Evolutionary conservation across 53 echinoderm and acorn worm species (phyloP).

Genomic region (Antedon mediterranea): DNA sequence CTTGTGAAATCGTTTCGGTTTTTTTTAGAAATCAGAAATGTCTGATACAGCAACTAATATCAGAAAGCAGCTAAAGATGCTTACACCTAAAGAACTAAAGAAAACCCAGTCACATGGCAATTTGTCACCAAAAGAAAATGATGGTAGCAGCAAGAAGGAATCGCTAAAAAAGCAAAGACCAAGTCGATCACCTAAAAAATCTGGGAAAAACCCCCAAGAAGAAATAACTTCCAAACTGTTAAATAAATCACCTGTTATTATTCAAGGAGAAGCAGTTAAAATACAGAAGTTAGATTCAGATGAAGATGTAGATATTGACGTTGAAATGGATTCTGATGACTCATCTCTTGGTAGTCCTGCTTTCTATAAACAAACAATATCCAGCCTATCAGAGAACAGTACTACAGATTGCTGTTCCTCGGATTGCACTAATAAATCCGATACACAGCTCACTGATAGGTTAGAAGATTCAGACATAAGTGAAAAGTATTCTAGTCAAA

Average conservation of each 20-base stretch:
- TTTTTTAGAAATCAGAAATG: neutral
- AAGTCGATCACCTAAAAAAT: neutral
- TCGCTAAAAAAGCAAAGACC: too few relatives aligned
- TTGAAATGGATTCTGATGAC: neutral
- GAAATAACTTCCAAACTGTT: neutral
- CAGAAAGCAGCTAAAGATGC: neutral
- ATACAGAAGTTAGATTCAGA: neutral
- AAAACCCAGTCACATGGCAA: too few relatives aligned
- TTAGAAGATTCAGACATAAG: too few relatives aligned
- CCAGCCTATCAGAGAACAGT: too few relatives aligned
- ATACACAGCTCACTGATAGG: too few relatives aligned
- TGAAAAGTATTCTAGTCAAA: too few relatives aligned
- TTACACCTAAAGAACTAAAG: neutral
- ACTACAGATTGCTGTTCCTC: too few relatives aligned
- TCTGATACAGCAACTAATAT: neutral
- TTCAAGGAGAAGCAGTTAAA: neutral
- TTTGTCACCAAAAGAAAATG: too few relatives aligned
- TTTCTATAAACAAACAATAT: too few relatives aligned
- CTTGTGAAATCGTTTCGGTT: too few relatives aligned
- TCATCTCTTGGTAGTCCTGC: neutral
- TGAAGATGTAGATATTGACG: neutral
- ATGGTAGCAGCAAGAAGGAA: too few relatives aligned
- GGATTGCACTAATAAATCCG: too few relatives aligned
- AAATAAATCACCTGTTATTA: neutral
- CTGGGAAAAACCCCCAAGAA: neutral